Evolutionary conservation across 1,140 invertebrate species (phyloP), one percentile per base, ranked within the genome.

Genomic region (Drosophila sechellia): DNA sequence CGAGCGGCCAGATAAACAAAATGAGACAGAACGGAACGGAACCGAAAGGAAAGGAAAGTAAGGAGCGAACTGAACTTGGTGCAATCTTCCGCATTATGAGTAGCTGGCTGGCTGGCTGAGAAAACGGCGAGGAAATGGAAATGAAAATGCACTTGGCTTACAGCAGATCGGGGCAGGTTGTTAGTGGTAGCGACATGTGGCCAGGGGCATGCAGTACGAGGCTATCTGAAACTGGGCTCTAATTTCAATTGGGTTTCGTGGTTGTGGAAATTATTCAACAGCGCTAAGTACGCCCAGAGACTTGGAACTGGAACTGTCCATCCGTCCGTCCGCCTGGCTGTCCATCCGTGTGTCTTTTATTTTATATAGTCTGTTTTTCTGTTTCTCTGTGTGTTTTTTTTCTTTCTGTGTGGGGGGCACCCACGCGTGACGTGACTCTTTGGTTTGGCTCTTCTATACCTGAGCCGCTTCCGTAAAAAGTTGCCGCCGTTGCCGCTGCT

Each of bases 41-140:
- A 56, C 13, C 43, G 20, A 22, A 37, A 50, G 60, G 22, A 54
- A 48, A 48, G 54, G 53, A 37, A 50, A 54, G 31, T 49, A 49
- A 53, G 54, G 53, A 64, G 40, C 42, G 39, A 55, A 11, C 75
- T 72, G 52, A 59, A 69, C 54, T 78, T 86, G 72, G 79, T 89
- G 79, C 84, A 89, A 89, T 89, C 84, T 89, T 89, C 84, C 84
- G 84, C 84, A 90, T 89, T 89, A 89, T 89, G 84, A 89, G 84
- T 89, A 57, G 37, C 69, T 40, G 22, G 48, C 54, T 10, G 31
- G 31, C 31, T 31, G 31, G 31, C 6, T 31, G 59, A 68, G 64
- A 46, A 75, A 57, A 73, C 54, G 42, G 60, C 20, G 37, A 54
- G 40, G 64, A 34, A 58, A 64, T 70, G 79, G 77, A 86, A 86